These are phyloP conservation scores for Polyommatus iphigenia DNA, from an alignment of 2,888 invertebrate species.

Conservation along the genomic window DNA sequence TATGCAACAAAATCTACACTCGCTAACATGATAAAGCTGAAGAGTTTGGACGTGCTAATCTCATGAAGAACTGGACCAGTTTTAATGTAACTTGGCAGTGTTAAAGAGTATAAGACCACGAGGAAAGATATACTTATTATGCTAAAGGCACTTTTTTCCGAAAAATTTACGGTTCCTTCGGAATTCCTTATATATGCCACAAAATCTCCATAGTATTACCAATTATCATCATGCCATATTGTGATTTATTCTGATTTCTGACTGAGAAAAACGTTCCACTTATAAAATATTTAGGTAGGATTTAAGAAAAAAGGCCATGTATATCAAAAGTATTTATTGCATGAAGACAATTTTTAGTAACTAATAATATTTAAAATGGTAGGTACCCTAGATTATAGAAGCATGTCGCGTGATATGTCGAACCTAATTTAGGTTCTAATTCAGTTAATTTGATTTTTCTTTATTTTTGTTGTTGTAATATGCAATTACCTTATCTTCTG, in stretches of 20 bases:
- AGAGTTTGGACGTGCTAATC: background rate
- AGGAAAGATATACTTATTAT: too few relatives aligned
- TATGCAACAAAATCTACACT: background rate
- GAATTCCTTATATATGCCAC: too few relatives aligned
- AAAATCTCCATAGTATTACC: too few relatives aligned
- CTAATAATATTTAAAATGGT: background rate
- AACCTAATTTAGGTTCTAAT: background rate
- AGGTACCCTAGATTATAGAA: background rate
- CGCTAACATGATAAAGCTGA: background rate
- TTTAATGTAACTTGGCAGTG: too few relatives aligned
- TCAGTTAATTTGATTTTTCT: background rate
- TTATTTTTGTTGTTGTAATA: background rate
- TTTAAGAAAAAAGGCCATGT: too few relatives aligned
- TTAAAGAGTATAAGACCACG: background rate
- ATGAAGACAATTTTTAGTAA: background rate
- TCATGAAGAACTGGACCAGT: background rate
- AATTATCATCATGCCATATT: too few relatives aligned
- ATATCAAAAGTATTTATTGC: background rate
- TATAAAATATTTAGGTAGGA: too few relatives aligned
- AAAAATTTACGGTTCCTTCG: too few relatives aligned
- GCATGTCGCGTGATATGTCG: background rate
- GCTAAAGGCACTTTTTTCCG: too few relatives aligned
- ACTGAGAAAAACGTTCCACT: too few relatives aligned
- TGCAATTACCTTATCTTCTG: constrained; percentile 58
- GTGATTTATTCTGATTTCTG: too few relatives aligned